Evolutionary conservation across 2,113 vertebrate genomes (phyloP), one percentile per base, ranked within the genome.

Genomic region (Choloepus hoffmanni): DNA sequence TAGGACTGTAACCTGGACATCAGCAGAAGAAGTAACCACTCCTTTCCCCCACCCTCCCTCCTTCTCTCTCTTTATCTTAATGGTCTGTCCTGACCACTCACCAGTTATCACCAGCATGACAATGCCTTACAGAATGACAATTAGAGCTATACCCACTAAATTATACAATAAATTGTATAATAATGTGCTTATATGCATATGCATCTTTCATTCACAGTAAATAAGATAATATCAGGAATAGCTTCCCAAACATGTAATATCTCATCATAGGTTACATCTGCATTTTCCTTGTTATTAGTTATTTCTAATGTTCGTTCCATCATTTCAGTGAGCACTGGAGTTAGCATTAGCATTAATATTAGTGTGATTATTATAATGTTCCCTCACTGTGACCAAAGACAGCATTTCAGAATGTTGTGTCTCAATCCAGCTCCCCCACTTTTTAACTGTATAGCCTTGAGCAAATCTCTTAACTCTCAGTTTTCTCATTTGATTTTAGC

Each of bases 401-500:
- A 62, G 28, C 21, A 30, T 50, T 84, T 33, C 92, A 79, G 70
- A 79, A 8, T 78, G 70, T 40, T 23, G 4, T 43, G 26, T 73
- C 53, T 60, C 4, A 62, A 78, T 68, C 72, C 15, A 4, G 9
- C 63, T 93, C 21, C 92, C n/a, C 28, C 63, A 19, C 18, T 30
- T 85, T 89, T 90, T 33, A 82, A 26, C 6, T 36, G 3, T 21
- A 10, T 78, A 74, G 15, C 90, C 62, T 85, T 62, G 3, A 85
- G 53, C 18, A 63, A 86, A 53, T 62, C 87, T 23, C 78, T 84
- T 70, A 79, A 21, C 48, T 62, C 86, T 88, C 43, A 28, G 14
- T 60, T 95, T 92, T 90, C 50, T 85, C 45, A 90, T 72, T 62
- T 67, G n/a, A 67, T 55, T 94, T 92, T 68, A 70, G 19, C 48